Conservation (phyloP, 2,797 vertebrate genomes). For the Lemur catta region DNA sequence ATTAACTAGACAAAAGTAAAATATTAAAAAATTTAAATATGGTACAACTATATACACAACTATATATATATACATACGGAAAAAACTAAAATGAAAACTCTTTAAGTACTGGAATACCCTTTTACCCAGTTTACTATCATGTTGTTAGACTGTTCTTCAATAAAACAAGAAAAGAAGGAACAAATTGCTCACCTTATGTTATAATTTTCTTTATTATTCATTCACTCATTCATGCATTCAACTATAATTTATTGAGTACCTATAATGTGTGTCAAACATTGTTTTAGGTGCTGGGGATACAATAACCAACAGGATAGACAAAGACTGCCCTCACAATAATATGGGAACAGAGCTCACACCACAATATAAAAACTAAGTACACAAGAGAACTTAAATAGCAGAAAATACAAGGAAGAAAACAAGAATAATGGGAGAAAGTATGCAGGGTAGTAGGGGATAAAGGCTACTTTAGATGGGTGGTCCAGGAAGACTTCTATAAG, state of each 20-base stretch:
- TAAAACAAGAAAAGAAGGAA: constrained; percentile 21
- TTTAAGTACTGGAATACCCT: background rate
- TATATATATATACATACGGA: background rate
- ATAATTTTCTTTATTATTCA: background rate
- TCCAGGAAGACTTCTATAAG: background rate
- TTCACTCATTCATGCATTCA: constrained; percentile 16
- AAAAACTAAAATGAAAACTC: constrained; percentile 25
- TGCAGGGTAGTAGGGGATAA: background rate
- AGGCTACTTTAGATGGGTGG: background rate
- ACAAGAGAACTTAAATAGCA: background rate
- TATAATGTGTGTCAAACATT: background rate
- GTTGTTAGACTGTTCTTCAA: background rate
- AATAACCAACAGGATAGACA: background rate
- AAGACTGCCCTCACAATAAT: background rate
- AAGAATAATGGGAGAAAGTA: background rate
- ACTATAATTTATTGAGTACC: background rate
- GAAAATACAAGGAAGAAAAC: background rate
- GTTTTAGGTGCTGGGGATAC: background rate
- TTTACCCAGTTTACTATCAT: constrained; percentile 10
- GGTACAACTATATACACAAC: constrained; percentile 3
- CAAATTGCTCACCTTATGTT: background rate
- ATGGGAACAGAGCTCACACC: background rate
- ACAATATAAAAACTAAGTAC: background rate
- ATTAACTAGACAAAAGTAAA: constrained; percentile 53
- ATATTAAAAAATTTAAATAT: background rate